Percentiles rank a stretch among this genome's conserved stretches.
Evolutionary conservation across 2,888 invertebrate genomes (phyloP).

Genomic region (Sceliomorpha sp.): DNA sequence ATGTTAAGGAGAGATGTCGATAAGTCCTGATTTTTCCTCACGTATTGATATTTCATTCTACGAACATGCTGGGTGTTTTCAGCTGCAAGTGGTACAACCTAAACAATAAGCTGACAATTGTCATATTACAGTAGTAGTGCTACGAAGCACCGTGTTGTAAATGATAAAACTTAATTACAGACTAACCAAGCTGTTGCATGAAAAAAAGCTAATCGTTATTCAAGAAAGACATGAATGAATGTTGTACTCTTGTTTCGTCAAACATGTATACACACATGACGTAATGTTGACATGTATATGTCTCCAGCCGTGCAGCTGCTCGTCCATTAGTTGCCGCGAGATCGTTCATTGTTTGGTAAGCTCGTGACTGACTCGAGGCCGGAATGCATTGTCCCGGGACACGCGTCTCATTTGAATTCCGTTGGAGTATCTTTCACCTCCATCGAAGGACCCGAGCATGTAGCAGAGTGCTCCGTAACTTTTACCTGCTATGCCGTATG

Average conservation of each 20-base stretch:
- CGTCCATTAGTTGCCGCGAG: conserved; percentile 45
- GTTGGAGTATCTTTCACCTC: conserved; percentile 65
- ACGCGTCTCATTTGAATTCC: conserved; percentile 70
- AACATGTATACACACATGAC: conserved; percentile 55
- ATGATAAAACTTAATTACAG: no score
- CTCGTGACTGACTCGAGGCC: conserved; percentile 59
- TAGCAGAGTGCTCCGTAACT: conserved; percentile 57
- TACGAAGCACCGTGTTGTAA: no score
- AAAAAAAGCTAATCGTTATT: no score
- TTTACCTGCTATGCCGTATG: conserved; percentile 59
- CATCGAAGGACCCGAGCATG: conserved; percentile 66
- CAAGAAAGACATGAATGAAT: no score
- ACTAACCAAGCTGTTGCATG: no score
- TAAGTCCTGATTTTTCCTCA: no score
- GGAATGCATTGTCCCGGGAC: conserved; percentile 60
- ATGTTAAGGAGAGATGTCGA: no score
- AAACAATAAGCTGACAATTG: no score
- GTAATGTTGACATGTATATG: conserved; percentile 60
- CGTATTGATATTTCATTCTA: no score
- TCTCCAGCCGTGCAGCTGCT: conserved; percentile 44
- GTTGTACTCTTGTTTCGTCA: conserved; percentile 38
- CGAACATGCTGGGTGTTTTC: no score
- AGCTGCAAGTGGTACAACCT: no score
- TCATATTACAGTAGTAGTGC: no score
- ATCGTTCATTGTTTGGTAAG: conserved; percentile 51